Percentiles rank a stretch among this genome's conserved stretches.
Evolutionary conservation across 2,888 invertebrate species (phyloP).

Genomic region (Eilema griseolum): DNA sequence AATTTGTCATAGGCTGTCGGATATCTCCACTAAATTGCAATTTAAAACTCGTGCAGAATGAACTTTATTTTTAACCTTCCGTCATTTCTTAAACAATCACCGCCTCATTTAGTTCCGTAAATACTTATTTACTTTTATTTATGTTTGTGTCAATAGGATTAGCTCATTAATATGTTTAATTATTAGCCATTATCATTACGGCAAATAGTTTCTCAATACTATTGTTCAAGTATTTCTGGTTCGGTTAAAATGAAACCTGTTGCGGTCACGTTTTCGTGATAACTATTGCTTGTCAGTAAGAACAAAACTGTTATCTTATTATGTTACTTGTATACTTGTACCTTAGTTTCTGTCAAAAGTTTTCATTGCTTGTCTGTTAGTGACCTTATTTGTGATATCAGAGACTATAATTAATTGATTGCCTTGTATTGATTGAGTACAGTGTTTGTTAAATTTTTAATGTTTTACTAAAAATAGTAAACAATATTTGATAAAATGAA

Average conservation of each 20-base stretch:
- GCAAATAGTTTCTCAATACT: constrained; percentile 43
- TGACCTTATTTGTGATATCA: not conserved
- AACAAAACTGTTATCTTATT: constrained; percentile 49
- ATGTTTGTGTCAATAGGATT: constrained; percentile 34
- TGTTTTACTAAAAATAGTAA: not conserved
- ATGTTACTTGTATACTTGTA: constrained; percentile 40
- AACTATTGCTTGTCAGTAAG: constrained; percentile 57
- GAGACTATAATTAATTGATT: not conserved
- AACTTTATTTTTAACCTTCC: constrained; percentile 9
- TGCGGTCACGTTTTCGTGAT: constrained; percentile 63
- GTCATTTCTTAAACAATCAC: constrained; percentile 10
- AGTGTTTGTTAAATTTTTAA: not conserved
- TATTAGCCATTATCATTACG: constrained; percentile 37
- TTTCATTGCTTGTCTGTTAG: constrained; percentile 38
- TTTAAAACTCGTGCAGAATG: not conserved
- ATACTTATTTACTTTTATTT: constrained; percentile 21
- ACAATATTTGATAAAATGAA: not conserved
- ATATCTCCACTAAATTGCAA: not conserved
- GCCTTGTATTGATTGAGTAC: not conserved
- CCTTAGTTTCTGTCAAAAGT: constrained; percentile 40
- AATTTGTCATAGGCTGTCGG: not conserved
- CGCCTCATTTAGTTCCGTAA: constrained; percentile 22
- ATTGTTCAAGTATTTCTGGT: constrained; percentile 56
- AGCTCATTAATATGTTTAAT: constrained; percentile 40
- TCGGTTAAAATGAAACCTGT: constrained; percentile 52